These are phyloP conservation scores for Cyprinus carpio DNA, from an alignment of 2,113 vertebrate species.

Conservation along the genomic window DNA sequence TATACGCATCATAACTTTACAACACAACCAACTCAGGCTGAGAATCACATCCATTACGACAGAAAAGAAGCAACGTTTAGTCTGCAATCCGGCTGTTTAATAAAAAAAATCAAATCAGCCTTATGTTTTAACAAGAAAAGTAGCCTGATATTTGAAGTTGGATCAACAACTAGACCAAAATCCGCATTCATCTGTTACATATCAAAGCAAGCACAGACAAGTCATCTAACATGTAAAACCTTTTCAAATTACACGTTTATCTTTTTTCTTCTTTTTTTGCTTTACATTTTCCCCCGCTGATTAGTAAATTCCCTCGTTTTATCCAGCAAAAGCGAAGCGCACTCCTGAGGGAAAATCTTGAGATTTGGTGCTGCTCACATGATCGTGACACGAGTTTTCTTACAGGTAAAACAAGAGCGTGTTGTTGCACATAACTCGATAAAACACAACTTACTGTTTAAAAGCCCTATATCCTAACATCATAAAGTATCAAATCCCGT, in stretches of 20 bases:
- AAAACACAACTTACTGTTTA: not conserved
- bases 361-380: conserved; percentile 47
- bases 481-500: not conserved
- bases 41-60: not conserved
- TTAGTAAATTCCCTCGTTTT: not conserved
- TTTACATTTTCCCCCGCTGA: not conserved
- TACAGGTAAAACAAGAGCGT: conserved; percentile 29
- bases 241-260: not conserved
- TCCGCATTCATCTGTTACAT: conserved; percentile 30
- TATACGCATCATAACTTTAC: conserved; percentile 21
- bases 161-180: conserved; percentile 28
- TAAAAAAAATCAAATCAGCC: not conserved
- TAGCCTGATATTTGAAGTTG: conserved; percentile 65
- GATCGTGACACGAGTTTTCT: conserved; percentile 46
- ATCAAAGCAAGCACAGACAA: not conserved
- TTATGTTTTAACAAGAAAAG: conserved; percentile 50
- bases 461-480: not conserved
- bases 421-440: not conserved
- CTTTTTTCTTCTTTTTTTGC: not conserved
- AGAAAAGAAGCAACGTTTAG: not conserved
- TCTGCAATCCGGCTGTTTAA: not conserved
- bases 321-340: conserved; percentile 18
- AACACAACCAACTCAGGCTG: not conserved
- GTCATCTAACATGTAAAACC: not conserved
- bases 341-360: conserved; percentile 23